Percentiles rank a stretch among this genome's conserved stretches.
Conservation (phyloP, 2,797 vertebrate species). For the Intellagama lesueurii region DNA sequence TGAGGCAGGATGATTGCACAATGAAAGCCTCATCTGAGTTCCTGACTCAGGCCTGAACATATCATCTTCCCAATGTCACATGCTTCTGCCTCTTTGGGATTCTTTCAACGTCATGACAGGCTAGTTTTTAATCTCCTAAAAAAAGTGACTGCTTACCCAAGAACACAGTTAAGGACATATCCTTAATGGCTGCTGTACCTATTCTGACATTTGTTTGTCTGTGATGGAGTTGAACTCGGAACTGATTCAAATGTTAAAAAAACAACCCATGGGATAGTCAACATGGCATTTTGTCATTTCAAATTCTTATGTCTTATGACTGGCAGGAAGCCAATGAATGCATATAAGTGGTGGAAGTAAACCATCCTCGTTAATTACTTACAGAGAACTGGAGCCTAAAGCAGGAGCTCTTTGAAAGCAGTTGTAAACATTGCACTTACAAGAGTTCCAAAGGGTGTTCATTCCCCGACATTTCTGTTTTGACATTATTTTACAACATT, state of each 20-base stretch:
- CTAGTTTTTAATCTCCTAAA: not conserved
- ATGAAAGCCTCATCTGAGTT: no score
- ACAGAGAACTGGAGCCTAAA: not conserved
- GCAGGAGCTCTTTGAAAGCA: not conserved
- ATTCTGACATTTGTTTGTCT: not conserved
- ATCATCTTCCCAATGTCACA: no score
- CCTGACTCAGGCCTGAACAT: no score
- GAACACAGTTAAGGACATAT: not conserved
- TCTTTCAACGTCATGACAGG: no score
- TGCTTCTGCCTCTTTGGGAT: no score
- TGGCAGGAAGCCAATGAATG: not conserved
- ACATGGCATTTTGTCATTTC: no score
- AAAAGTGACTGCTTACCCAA: not conserved
- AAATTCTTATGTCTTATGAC: no score
- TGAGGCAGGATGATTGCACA: no score
- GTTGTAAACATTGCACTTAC: not conserved
- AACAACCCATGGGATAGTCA: no score
- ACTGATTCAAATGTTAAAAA: not conserved
- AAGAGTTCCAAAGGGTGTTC: no score
- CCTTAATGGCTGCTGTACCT: not conserved
- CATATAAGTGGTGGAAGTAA: not conserved
- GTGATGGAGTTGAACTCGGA: no score
- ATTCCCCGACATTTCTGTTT: no score
- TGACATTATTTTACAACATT: not conserved
- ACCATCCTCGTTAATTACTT: not conserved